Conservation (phyloP, 1,140 invertebrate genomes). For the Maniola jurtina region DNA sequence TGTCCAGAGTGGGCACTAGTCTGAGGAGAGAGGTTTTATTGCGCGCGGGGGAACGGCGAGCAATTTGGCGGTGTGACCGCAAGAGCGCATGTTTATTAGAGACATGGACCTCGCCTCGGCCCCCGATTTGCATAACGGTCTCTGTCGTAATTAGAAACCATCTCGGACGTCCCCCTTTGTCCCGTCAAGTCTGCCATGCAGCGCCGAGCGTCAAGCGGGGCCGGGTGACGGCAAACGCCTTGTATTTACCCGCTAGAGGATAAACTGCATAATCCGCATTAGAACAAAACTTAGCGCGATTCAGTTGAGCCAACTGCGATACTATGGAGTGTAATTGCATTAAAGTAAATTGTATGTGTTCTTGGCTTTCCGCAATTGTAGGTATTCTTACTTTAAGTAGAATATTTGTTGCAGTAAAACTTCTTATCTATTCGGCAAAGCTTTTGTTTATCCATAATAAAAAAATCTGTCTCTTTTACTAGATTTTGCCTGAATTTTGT, state of each 20-base stretch:
- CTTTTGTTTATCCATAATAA: not conserved
- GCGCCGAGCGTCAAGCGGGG: not conserved
- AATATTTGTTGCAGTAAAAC: conserved; percentile 19
- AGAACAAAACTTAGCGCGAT: conserved; percentile 47
- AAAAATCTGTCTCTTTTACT: no score
- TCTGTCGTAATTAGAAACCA: conserved; percentile 75
- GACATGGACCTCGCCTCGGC: conserved; percentile 58
- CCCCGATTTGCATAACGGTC: conserved; percentile 73
- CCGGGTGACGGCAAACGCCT: conserved; percentile 57
- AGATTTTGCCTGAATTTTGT: no score
- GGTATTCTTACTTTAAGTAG: conserved; percentile 17
- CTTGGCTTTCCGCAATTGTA: conserved; percentile 18
- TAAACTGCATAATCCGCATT: conserved; percentile 58
- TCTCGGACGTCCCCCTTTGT: conserved; percentile 70
- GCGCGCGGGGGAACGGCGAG: conserved; percentile 47
- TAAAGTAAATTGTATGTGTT: conserved; percentile 27
- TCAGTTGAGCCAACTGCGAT: conserved; percentile 25
- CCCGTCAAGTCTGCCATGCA: conserved; percentile 52
- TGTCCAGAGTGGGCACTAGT: conserved; percentile 46
- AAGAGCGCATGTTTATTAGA: conserved; percentile 74
- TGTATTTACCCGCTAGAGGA: conserved; percentile 57
- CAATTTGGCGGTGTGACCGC: conserved; percentile 68
- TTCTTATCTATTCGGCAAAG: conserved; percentile 2
- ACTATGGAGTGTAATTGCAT: conserved; percentile 33
- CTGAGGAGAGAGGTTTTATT: conserved; percentile 61